These are phyloP conservation scores for Ceratoteleas bidentatus DNA, from an alignment of 1,140 invertebrate genomes.

Conservation along the genomic window DNA sequence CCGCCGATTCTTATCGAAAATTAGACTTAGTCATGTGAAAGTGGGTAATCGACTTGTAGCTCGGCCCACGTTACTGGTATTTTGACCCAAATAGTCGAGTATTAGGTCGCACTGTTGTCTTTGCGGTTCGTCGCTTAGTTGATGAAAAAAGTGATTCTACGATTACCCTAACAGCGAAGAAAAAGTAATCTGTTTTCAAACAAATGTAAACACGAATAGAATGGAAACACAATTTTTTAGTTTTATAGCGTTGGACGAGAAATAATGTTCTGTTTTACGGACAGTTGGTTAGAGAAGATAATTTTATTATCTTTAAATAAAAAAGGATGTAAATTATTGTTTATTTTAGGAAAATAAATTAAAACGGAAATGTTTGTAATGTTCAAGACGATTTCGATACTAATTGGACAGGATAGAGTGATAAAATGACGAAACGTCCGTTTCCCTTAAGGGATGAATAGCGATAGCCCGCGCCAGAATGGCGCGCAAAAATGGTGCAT, in stretches of 20 bases:
- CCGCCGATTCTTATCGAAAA: slow-evolving; percentile 43
- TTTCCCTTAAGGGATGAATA: slow-evolving; percentile 11
- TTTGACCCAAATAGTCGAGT: slow-evolving; percentile 30
- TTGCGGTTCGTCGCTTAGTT: not conserved
- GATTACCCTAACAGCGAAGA: too few species aligned
- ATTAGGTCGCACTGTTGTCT: slow-evolving; percentile 8
- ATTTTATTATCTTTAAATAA: too few species aligned
- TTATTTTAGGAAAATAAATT: not conserved
- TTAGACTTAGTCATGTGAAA: slow-evolving; percentile 55
- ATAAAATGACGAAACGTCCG: slow-evolving; percentile 23
- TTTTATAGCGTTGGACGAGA: too few species aligned
- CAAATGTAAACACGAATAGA: too few species aligned
- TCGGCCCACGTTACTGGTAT: slow-evolving; percentile 19
- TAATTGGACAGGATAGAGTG: slow-evolving; percentile 21
- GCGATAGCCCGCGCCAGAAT: slow-evolving; percentile 2
- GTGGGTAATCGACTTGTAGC: slow-evolving; percentile 1
- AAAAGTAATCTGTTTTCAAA: too few species aligned
- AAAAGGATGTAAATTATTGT: too few species aligned
- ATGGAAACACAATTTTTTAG: too few species aligned
- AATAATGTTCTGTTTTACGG: not conserved
- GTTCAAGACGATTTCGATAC: not conserved
- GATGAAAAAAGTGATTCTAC: slow-evolving; percentile 9
- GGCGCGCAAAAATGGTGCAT: slow-evolving; percentile 27
- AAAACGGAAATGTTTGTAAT: not conserved
- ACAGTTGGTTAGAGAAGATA: not conserved